These are phyloP conservation scores for Nephrotoma guestfalica DNA, from an alignment of 2,888 invertebrate species.

Conservation along the genomic window DNA sequence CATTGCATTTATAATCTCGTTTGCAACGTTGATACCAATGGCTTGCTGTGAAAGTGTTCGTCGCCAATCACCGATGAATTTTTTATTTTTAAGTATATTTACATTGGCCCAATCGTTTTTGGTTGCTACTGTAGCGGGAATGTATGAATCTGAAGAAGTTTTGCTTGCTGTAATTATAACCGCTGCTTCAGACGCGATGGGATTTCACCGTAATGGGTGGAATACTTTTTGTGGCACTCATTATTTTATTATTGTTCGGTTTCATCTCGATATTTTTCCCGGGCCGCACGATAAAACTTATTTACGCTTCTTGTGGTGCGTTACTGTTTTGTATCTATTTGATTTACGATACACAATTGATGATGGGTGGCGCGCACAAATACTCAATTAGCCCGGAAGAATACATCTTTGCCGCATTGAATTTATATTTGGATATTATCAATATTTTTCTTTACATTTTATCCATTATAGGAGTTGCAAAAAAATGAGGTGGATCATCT, in stretches of 20 bases:
- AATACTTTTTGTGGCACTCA: conserved; percentile 54
- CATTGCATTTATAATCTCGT: conserved; percentile 47
- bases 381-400: conserved; percentile 85
- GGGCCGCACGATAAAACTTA: conserved; percentile 44
- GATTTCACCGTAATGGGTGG: conserved; percentile 74
- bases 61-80: conserved; percentile 72
- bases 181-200: conserved; percentile 77
- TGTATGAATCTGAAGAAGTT: conserved; percentile 48
- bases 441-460: conserved; percentile 83
- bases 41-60: conserved; percentile 76
- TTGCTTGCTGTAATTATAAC: conserved; percentile 85
- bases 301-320: conserved; percentile 77
- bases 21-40: conserved; percentile 68
- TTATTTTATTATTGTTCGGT: conserved; percentile 67
- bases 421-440: conserved; percentile 76
- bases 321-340: conserved; percentile 78
- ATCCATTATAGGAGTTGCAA: conserved; percentile 39
- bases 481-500: not conserved
- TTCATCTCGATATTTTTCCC: conserved; percentile 49
- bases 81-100: conserved; percentile 77
- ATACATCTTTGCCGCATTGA: conserved; percentile 85
- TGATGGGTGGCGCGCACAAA: conserved; percentile 84
- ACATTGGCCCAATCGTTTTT: conserved; percentile 71
- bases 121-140: conserved; percentile 51
- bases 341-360: conserved; percentile 83